These are phyloP conservation scores for Ciconia maguari DNA, from an alignment of 2,113 vertebrate genomes.

Conservation along the genomic window DNA sequence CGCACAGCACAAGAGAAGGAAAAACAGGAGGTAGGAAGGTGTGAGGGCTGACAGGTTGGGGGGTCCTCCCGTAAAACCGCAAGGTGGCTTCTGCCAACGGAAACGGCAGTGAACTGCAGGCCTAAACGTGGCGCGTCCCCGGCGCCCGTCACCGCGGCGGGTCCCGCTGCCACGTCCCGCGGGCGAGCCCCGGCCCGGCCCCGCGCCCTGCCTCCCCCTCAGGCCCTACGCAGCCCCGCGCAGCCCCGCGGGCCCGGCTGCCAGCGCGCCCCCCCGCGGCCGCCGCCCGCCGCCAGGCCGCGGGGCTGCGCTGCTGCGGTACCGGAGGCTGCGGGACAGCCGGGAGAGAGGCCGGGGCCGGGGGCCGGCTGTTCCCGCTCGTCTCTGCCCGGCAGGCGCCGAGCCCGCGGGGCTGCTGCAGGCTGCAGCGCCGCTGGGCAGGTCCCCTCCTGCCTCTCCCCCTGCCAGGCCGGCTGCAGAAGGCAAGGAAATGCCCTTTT, in stretches of 20 bases:
- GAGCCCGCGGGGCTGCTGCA: neutral
- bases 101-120: neutral
- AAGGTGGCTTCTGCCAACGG: neutral
- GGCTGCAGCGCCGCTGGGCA: neutral
- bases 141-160: too few relatives aligned
- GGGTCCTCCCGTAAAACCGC: neutral
- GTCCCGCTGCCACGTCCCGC: neutral
- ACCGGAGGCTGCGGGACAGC: neutral
- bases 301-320: neutral
- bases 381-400: neutral
- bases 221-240: neutral
- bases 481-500: fast-evolving
- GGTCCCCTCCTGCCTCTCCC: neutral
- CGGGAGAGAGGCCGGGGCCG: neutral
- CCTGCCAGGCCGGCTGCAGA: neutral
- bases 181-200: neutral
- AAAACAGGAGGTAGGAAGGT: neutral
- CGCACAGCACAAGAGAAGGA: too few relatives aligned
- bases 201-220: neutral
- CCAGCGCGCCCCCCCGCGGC: neutral
- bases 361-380: too few relatives aligned
- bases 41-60: neutral
- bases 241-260: neutral
- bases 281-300: neutral
- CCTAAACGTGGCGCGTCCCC: neutral